phyloP scores from a whole-genome alignment of 2,113 vertebrate species.

The Corythornis vintsioides region DNA sequence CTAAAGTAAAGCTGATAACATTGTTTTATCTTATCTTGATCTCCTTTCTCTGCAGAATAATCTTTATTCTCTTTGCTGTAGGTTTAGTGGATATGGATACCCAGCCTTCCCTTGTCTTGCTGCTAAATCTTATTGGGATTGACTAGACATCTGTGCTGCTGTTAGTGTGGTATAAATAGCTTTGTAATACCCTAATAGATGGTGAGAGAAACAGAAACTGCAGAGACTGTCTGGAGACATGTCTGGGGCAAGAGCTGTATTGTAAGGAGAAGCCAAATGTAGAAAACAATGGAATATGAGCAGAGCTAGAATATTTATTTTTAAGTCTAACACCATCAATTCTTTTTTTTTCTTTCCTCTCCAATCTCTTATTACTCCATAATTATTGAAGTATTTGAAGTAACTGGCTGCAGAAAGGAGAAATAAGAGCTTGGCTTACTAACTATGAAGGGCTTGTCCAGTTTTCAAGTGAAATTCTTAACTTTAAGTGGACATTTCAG shows the following conservation, averaged over 20 bases:
- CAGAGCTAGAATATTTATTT: background rate
- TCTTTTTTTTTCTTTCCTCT: background rate
- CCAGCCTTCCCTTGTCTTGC: constrained; percentile 56
- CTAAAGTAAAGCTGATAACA: constrained; percentile 69
- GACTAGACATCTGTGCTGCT: constrained; percentile 65
- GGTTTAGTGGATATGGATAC: constrained; percentile 65
- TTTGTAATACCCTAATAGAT: constrained; percentile 30
- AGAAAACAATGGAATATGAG: background rate
- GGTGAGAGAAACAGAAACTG: background rate
- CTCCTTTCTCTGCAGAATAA: constrained; percentile 70
- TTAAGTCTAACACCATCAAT: background rate
- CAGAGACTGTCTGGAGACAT: background rate
- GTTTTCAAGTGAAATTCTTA: background rate
- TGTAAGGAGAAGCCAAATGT: background rate
- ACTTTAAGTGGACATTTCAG: background rate
- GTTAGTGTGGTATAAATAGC: constrained; percentile 60
- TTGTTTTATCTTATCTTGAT: constrained; percentile 66
- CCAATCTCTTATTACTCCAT: background rate
- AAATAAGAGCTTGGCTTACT: background rate
- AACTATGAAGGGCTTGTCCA: background rate
- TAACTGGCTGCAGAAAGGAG: background rate
- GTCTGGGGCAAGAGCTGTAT: background rate
- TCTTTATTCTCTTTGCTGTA: constrained; percentile 65
- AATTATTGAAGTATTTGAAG: background rate
- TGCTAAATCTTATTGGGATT: constrained; percentile 71